These are phyloP conservation scores for Quadroppia sp. DNA, from an alignment of 2,888 invertebrate species.

Conservation along the genomic window DNA sequence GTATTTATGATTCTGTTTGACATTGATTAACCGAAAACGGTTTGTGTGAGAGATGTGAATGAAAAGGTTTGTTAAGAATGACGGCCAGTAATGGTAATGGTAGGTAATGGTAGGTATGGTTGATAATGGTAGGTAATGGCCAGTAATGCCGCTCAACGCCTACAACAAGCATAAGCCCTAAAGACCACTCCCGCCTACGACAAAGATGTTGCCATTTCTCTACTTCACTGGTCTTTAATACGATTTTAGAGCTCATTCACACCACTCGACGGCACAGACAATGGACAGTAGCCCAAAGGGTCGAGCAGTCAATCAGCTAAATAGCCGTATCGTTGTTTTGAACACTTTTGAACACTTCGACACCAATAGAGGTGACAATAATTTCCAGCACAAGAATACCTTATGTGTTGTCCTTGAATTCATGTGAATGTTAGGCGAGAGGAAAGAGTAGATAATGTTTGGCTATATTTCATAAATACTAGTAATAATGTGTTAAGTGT, in stretches of 20 bases:
- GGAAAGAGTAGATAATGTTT: not conserved
- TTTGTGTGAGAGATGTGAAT: not conserved
- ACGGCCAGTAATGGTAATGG: not conserved
- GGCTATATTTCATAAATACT: not conserved
- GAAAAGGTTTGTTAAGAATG: slow-evolving; percentile 29
- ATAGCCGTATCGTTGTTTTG: slow-evolving; percentile 36
- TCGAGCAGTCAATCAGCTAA: slow-evolving; percentile 27
- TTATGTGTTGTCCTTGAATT: slow-evolving; percentile 16
- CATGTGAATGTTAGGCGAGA: not conserved
- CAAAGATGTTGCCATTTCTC: slow-evolving; percentile 32
- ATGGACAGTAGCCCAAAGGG: slow-evolving; percentile 12
- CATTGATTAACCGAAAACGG: not conserved
- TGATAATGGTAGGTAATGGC: not conserved
- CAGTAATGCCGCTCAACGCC: slow-evolving; percentile 21
- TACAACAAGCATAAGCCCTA: slow-evolving; percentile 37
- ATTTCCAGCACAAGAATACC: slow-evolving; percentile 5
- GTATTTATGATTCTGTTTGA: too few relatives aligned
- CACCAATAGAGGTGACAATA: slow-evolving; percentile 12
- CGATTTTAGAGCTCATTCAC: slow-evolving; percentile 17
- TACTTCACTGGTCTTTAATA: slow-evolving; percentile 34
- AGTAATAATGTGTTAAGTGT: too few relatives aligned
- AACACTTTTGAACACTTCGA: slow-evolving; percentile 6
- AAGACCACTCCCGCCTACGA: slow-evolving; percentile 37
- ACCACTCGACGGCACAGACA: slow-evolving; percentile 15
- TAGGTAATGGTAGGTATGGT: not conserved